Base-by-base conservation (phyloP, 1,140 invertebrate genomes). In the Pinna nobilis region DNA sequence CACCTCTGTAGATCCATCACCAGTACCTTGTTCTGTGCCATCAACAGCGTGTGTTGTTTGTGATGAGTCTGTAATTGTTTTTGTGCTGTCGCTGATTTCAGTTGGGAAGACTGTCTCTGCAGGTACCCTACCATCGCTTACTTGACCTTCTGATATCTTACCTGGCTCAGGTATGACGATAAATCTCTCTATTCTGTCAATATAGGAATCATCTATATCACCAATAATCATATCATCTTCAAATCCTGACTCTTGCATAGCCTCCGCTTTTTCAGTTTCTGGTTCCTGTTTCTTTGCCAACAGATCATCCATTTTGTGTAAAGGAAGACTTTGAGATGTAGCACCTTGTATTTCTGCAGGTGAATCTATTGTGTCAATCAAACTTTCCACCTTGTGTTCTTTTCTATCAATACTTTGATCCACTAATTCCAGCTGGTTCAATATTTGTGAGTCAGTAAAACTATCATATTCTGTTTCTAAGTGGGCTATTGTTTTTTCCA, bases 181-280 rank as follows among this genome's bases (percentile, higher is more conserved):
- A 68, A 74, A 74, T 47, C 57, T 74, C 37, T 74, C 71, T 55
- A 47, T 74, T 44, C 71, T 59, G 37, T 74, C 71, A 28, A 74
- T 68, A 18, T 53, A 68, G 11, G 64, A 51, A 23, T 64, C 67
- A 28, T 49, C 32, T 25, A 64, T 33, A 5, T 59, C 67, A 6
- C 25, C 50, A 39, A 37, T 49, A 11, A 35, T 30, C 20, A 28
- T 15, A 23, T 61, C 55, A 32, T 70, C 44, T 18, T 66, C 44
- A 33, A 66, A 50, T 13, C 47, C 32, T 20, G 44, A 35, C 51
- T 66, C 44, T 50, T 51, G 25, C 32, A 50, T 33, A 20, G 50
- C 63, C 20, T 30, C 37, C 18, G 50, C 44, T 44, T 63, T 63
- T 23, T 53, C 23, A 7, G 57, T 15, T 60, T 60, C 57, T n/a